Conservation (phyloP, 2,888 invertebrate species). For the Boloria selene region DNA sequence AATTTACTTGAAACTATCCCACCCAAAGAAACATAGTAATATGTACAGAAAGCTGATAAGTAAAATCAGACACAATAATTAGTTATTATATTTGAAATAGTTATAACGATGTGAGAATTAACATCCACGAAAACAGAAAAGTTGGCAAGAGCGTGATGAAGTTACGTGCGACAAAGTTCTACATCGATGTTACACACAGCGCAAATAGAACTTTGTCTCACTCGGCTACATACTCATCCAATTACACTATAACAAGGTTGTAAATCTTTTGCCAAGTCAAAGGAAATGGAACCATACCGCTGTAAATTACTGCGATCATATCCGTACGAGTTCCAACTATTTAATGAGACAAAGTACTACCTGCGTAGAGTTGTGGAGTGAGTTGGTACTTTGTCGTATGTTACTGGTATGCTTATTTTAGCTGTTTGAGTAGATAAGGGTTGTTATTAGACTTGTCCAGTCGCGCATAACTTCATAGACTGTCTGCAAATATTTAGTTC, state of each 20-base stretch:
- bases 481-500: constrained; percentile 34
- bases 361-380: constrained; percentile 28
- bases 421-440: constrained; percentile 25
- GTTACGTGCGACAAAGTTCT: constrained; percentile 47
- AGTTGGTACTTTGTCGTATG: constrained; percentile 30
- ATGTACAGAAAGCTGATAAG: no score
- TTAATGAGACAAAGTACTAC: constrained; percentile 43
- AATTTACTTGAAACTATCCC: no score
- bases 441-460: constrained; percentile 30
- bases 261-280: constrained; percentile 44
- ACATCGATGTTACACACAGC: constrained; percentile 41
- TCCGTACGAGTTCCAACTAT: constrained; percentile 34
- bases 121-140: constrained; percentile 29
- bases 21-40: no score
- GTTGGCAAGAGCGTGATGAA: constrained; percentile 27
- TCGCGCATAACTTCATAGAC: constrained; percentile 35
- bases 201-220: constrained; percentile 43
- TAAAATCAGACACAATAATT: background rate
- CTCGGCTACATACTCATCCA: constrained; percentile 41
- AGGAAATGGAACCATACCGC: constrained; percentile 46
- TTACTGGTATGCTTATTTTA: constrained; percentile 19
- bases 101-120: constrained; percentile 31
- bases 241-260: constrained; percentile 47
- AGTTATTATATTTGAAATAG: background rate
- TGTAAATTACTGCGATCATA: constrained; percentile 38